phyloP scores from a whole-genome alignment of 2,888 invertebrate genomes.

The Eristalis intricaria region DNA sequence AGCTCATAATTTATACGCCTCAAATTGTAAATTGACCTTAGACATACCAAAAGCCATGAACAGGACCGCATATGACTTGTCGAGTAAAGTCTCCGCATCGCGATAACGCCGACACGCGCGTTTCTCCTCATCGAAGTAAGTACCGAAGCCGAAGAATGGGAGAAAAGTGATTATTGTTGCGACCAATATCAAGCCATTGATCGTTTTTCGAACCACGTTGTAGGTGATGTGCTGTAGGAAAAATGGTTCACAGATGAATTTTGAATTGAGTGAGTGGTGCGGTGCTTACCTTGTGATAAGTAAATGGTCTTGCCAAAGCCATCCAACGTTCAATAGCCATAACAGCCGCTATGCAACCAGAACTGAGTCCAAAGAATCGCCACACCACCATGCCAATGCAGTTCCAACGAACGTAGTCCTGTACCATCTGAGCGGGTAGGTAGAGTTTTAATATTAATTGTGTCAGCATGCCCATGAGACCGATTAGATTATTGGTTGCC shows the following conservation, averaged over 20 bases:
- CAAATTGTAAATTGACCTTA: not conserved
- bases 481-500: slow-evolving; percentile 90
- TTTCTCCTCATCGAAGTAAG: slow-evolving; percentile 84
- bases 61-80: slow-evolving; percentile 88
- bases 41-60: slow-evolving; percentile 88
- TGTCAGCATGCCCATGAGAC: slow-evolving; percentile 89
- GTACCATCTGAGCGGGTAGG: slow-evolving; percentile 77
- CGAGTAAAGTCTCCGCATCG: slow-evolving; percentile 84
- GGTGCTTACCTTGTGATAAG: slow-evolving; percentile 89
- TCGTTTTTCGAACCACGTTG: slow-evolving; percentile 87
- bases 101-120: slow-evolving; percentile 87
- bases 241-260: not conserved
- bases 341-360: slow-evolving; percentile 93
- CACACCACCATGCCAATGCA: slow-evolving; percentile 85
- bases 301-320: slow-evolving; percentile 92
- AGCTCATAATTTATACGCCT: slow-evolving; percentile 3
- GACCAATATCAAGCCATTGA: slow-evolving; percentile 86
- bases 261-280: not conserved
- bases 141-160: slow-evolving; percentile 88
- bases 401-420: slow-evolving; percentile 77
- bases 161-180: slow-evolving; percentile 88
- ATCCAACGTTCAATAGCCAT: slow-evolving; percentile 95
- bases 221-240: slow-evolving; percentile 89
- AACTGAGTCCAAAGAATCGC: slow-evolving; percentile 92
- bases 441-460: slow-evolving; percentile 84